A percentile compares a stretch with the other conserved stretches of the same genome.
Conservation (phyloP, 2,888 invertebrate genomes). For the Tridacna crocea region DNA sequence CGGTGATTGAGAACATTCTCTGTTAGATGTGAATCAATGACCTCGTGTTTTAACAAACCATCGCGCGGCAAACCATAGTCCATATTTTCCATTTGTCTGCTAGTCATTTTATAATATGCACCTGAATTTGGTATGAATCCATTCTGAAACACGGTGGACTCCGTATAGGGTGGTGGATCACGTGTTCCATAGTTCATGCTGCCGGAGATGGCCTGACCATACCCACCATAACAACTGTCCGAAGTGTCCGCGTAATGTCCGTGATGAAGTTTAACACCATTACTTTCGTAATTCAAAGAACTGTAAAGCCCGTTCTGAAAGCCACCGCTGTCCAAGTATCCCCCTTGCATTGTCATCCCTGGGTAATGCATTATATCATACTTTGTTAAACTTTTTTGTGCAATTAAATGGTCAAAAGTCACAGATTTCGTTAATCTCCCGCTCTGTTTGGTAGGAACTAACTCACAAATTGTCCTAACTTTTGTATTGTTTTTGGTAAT, state of each 20-base stretch:
- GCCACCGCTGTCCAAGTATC: slow-evolving; percentile 67
- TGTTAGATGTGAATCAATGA: slow-evolving; percentile 55
- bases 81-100: slow-evolving; percentile 36
- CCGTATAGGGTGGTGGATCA: slow-evolving; percentile 73
- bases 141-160: slow-evolving; percentile 70
- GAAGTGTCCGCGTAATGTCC: slow-evolving; percentile 68
- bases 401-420: slow-evolving; percentile 36
- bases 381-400: background rate
- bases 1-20: slow-evolving; percentile 54
- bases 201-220: slow-evolving; percentile 58
- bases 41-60: slow-evolving; percentile 63
- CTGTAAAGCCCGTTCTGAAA: slow-evolving; percentile 72
- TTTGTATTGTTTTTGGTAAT: slow-evolving; percentile 24
- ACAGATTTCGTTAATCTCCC: slow-evolving; percentile 34
- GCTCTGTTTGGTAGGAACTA: slow-evolving; percentile 35
- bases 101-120: slow-evolving; percentile 66
- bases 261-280: slow-evolving; percentile 69
- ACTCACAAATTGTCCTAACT: slow-evolving; percentile 18
- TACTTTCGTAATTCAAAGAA: slow-evolving; percentile 67
- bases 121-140: slow-evolving; percentile 62
- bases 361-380: slow-evolving; percentile 61
- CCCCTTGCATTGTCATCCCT: slow-evolving; percentile 63
- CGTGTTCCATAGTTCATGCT: slow-evolving; percentile 61
- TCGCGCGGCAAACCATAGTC: slow-evolving; percentile 65
- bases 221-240: slow-evolving; percentile 69